A percentile compares a stretch with the other conserved stretches of the same genome.
These are phyloP conservation scores for Podarcis raffonei DNA, from an alignment of 2,113 vertebrate genomes.

Conservation along the genomic window DNA sequence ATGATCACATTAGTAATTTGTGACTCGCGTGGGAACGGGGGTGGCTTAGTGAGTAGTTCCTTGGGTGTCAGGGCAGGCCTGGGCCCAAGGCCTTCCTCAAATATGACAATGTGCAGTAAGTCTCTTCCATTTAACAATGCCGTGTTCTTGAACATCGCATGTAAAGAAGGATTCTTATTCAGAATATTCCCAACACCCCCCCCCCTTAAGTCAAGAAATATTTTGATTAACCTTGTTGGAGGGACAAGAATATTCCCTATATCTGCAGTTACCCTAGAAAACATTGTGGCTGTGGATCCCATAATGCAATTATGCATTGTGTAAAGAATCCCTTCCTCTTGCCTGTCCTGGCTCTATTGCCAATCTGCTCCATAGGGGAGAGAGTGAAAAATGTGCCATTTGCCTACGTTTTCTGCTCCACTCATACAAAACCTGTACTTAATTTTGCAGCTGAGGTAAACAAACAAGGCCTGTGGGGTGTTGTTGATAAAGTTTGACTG, in stretches of 20 bases:
- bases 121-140: not conserved
- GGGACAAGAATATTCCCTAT: not conserved
- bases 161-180: not conserved
- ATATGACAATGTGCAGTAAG: not conserved
- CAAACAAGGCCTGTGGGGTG: not conserved
- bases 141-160: not conserved
- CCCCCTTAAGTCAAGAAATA: too few relatives aligned
- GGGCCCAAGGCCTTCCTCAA: not conserved
- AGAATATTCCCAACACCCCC: not conserved
- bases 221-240: too few relatives aligned
- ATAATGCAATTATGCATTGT: not conserved
- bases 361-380: not conserved
- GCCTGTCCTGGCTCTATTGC: not conserved
- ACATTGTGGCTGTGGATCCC: not conserved
- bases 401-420: not conserved
- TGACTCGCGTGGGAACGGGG: not conserved
- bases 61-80: not conserved
- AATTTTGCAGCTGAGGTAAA: not conserved
- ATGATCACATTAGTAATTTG: not conserved
- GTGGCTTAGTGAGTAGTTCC: not conserved
- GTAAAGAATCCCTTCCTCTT: not conserved
- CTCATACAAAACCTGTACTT: not conserved
- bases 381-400: not conserved
- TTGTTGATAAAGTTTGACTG: not conserved
- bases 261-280: not conserved